Evolutionary conservation across 2,888 invertebrate genomes (phyloP), one percentile per base, ranked within the genome.

Genomic region (Epirrita christyi): DNA sequence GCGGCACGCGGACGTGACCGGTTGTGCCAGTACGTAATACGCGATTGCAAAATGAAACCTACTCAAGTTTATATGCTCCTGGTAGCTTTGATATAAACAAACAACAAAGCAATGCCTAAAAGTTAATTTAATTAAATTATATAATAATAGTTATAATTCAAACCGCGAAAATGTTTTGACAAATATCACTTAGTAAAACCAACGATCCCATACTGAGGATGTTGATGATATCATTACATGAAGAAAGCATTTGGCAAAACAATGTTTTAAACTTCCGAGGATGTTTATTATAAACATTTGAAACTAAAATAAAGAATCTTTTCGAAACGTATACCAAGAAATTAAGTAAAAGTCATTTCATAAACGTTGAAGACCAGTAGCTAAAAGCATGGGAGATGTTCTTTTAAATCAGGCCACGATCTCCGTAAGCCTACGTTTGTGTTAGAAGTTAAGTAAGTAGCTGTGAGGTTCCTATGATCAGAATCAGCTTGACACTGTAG

Each of bases 11-110:
- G 78, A 80, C 82, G 79, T 79, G 85, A 82, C 83, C 80, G 79
- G 85, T 86, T 83, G 81, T 83, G 83, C 84, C 83, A 83, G 84
- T 87, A 76, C 81, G 83, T 87, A 76, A 80, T 80, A 78, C 72
- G 67, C 76, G 77, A 76, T 81, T 83, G 81, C 84, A 77, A 76
- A 62, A 63, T 55, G 52, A 82, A 81, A 87, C 83, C 83, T 75
- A 78, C 71, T 67, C 67, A 64, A 63, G 55, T 68, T 70, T 78
- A 76, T 91, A 78, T 59, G 61, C 81, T 74, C 90, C 90, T 91
- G 79, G 91, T 91, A 89, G 77, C 67, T 58, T 21, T 21, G 2
- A 21, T 21, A 40, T 58, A 62, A 68, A 63, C 67, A 32, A 48
- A 59, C 54, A 41, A 10, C 36, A 14, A n/a, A 41, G 41, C 13